These are phyloP conservation scores for Diarsia dahlii DNA, from an alignment of 2,888 invertebrate species.

Conservation along the genomic window DNA sequence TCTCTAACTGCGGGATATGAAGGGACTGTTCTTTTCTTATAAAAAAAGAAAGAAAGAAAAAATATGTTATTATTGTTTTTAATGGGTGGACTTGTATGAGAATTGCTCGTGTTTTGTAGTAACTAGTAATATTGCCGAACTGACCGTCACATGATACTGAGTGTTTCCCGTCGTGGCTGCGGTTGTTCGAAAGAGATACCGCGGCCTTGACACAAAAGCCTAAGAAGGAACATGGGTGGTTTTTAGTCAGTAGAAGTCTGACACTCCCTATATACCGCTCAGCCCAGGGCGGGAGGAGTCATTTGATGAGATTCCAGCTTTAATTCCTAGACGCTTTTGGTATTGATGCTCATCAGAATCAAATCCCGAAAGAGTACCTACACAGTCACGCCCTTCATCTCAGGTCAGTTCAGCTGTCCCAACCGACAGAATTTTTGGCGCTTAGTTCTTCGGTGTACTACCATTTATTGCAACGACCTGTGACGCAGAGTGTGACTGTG, in stretches of 20 bases:
- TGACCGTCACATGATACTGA: neutral
- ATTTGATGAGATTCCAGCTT: neutral
- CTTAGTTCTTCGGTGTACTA: neutral
- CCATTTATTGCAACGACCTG: neutral
- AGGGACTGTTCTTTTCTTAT: neutral
- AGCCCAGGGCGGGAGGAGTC: too few species aligned
- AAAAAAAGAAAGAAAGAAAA: neutral
- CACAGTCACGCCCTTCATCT: neutral
- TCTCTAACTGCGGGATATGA: slow-evolving; percentile 18
- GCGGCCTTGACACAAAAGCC: too few species aligned
- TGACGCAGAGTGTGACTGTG: neutral
- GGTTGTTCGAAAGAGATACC: too few species aligned
- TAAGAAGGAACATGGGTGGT: too few species aligned
- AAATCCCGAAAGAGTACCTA: neutral
- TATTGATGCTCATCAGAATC: neutral
- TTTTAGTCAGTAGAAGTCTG: too few species aligned
- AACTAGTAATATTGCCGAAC: neutral
- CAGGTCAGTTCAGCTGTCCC: neutral
- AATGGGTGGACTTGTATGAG: neutral
- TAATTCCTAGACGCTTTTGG: neutral
- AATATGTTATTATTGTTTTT: neutral
- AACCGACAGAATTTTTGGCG: neutral
- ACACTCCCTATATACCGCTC: too few species aligned
- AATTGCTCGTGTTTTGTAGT: neutral
- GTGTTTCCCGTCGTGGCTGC: too few species aligned